Conservation (phyloP, 2,797 vertebrate genomes). For the Acanthurus leucopareius region DNA sequence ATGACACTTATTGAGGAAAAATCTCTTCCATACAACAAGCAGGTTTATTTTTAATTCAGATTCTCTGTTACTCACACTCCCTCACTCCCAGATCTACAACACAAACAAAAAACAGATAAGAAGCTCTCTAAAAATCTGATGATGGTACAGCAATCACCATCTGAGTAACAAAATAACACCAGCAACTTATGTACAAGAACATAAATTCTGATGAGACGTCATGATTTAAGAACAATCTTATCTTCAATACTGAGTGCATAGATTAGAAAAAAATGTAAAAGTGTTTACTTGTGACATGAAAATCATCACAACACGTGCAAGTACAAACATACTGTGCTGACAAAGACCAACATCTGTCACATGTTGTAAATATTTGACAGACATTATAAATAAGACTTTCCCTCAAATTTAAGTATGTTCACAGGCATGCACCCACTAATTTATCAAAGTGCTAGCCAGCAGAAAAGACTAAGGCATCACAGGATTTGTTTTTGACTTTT, state of each 20-base stretch:
- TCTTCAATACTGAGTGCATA: not conserved
- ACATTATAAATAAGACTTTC: not conserved
- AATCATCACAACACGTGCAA: slow-evolving; percentile 4
- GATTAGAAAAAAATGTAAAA: not conserved
- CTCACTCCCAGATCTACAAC: not conserved
- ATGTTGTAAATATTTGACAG: not conserved
- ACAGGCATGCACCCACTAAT: slow-evolving; percentile 13
- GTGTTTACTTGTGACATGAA: not conserved
- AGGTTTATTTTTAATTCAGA: slow-evolving; percentile 8
- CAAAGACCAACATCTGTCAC: not conserved
- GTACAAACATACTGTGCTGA: not conserved
- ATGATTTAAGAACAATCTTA: not conserved
- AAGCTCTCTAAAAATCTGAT: not conserved
- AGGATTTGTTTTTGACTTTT: slow-evolving; percentile 27
- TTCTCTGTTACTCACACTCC: not conserved
- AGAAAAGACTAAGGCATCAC: slow-evolving; percentile 19
- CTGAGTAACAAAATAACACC: not conserved
- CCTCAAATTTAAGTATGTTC: slow-evolving; percentile 2
- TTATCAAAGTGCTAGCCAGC: not conserved
- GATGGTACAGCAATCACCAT: not conserved
- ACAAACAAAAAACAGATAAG: not conserved
- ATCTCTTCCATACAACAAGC: not conserved
- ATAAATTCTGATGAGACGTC: not conserved
- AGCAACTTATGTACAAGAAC: not conserved
- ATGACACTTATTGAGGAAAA: slow-evolving; percentile 1